Evolutionary conservation across 2,797 vertebrate species (phyloP).

Genomic region (Lemur catta): DNA sequence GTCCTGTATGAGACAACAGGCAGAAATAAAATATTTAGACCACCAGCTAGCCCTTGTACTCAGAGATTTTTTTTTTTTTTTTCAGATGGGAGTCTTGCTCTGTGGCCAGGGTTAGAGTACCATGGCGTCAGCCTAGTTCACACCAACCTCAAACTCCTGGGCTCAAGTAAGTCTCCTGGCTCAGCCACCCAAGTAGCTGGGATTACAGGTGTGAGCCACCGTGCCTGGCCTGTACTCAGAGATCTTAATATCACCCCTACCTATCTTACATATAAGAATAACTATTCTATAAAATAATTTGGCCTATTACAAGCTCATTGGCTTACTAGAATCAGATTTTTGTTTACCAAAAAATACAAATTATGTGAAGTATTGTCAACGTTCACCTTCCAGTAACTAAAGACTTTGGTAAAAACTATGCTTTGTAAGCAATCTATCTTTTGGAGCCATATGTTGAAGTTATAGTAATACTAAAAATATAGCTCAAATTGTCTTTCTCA

Average conservation of each 20-base stretch:
- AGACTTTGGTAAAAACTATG: background rate
- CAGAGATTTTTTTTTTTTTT: no score
- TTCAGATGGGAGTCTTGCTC: no score
- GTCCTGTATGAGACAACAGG: background rate
- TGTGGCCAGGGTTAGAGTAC: no score
- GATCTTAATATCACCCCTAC: background rate
- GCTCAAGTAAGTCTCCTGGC: no score
- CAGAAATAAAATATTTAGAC: constrained; percentile 27
- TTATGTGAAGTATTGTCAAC: background rate
- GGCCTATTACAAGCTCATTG: background rate
- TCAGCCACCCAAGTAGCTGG: no score
- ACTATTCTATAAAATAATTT: constrained; percentile 3
- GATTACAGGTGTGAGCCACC: no score
- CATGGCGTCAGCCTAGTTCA: no score
- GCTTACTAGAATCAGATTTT: constrained; percentile 20
- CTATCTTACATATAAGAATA: background rate
- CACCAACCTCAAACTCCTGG: no score
- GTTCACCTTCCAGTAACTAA: constrained; percentile 28
- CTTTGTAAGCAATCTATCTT: background rate
- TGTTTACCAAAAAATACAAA: constrained; percentile 10
- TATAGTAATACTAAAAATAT: background rate
- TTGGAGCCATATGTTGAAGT: background rate
- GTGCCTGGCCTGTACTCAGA: background rate
- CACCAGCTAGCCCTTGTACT: constrained; percentile 9
- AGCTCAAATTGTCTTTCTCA: constrained; percentile 3